Conservation (phyloP, 2,113 vertebrate genomes). For the Ranitomeya variabilis region DNA sequence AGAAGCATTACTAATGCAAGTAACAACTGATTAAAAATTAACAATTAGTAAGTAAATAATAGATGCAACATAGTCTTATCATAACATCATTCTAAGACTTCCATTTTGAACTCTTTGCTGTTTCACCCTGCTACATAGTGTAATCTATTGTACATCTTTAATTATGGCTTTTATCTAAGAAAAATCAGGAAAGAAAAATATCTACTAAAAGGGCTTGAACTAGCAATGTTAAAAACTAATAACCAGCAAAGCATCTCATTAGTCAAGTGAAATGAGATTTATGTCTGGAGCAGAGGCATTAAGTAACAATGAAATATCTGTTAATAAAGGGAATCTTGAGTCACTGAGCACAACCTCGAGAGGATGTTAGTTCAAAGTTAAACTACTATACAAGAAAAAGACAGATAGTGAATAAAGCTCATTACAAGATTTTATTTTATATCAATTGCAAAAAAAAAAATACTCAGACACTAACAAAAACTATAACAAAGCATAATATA, state of each 20-base stretch:
- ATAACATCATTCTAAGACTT: background rate
- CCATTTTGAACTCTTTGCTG: background rate
- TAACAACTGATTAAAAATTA: background rate
- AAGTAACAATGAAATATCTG: slow-evolving; percentile 34
- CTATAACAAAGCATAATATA: too few species aligned
- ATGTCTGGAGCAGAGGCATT: slow-evolving; percentile 2
- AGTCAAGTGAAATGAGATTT: slow-evolving; percentile 4
- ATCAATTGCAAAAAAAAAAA: background rate
- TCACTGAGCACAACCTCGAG: slow-evolving; percentile 14
- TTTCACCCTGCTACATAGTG: background rate
- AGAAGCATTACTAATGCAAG: background rate
- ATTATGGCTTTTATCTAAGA: background rate
- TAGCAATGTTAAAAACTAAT: slow-evolving; percentile 28
- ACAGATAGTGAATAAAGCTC: background rate
- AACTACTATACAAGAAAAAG: background rate
- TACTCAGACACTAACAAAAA: too few species aligned
- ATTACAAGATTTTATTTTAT: background rate
- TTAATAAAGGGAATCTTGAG: slow-evolving; percentile 20
- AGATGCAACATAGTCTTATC: background rate
- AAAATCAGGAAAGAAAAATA: background rate
- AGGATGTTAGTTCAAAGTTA: slow-evolving; percentile 26
- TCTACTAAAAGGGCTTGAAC: background rate
- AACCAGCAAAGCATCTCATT: slow-evolving; percentile 25
- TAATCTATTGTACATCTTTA: background rate
- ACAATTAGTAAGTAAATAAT: background rate